Percentiles rank a stretch among this genome's conserved stretches.
Conservation (phyloP, 2,797 vertebrate species). For the Xiphorhynchus erythropygius region DNA sequence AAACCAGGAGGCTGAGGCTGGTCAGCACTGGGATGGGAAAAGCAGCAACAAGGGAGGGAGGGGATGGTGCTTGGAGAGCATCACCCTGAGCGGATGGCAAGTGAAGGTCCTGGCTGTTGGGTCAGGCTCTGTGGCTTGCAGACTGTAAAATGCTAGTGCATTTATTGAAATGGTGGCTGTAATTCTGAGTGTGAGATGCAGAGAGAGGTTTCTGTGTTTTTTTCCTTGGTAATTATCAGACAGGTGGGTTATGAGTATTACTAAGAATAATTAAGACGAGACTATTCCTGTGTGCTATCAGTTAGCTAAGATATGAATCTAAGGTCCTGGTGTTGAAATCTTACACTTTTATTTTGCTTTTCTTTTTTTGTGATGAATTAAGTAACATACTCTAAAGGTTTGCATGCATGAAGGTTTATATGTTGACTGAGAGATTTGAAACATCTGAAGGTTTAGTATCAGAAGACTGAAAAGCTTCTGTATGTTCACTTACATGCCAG, state of each 20-base stretch:
- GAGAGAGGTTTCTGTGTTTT: neutral
- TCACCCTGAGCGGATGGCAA: rapidly evolving
- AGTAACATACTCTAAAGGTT: neutral
- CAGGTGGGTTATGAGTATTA: neutral
- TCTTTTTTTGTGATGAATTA: neutral
- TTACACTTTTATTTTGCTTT: neutral
- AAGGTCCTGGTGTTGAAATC: neutral
- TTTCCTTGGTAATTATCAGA: neutral
- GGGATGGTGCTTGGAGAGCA: neutral
- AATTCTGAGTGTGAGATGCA: neutral
- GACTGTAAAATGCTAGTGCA: neutral
- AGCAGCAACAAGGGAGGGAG: neutral
- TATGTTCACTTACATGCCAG: neutral
- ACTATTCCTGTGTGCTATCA: neutral
- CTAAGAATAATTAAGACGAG: neutral
- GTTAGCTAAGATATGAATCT: neutral
- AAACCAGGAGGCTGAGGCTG: neutral
- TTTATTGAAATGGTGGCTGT: neutral
- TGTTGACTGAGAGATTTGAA: neutral
- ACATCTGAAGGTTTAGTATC: neutral
- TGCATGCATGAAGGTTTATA: neutral
- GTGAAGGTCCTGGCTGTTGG: neutral
- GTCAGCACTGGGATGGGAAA: neutral
- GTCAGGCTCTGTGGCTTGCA: neutral
- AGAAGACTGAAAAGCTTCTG: neutral